phyloP scores from a whole-genome alignment of 1,140 invertebrate genomes.

The Forficula auricularia region DNA sequence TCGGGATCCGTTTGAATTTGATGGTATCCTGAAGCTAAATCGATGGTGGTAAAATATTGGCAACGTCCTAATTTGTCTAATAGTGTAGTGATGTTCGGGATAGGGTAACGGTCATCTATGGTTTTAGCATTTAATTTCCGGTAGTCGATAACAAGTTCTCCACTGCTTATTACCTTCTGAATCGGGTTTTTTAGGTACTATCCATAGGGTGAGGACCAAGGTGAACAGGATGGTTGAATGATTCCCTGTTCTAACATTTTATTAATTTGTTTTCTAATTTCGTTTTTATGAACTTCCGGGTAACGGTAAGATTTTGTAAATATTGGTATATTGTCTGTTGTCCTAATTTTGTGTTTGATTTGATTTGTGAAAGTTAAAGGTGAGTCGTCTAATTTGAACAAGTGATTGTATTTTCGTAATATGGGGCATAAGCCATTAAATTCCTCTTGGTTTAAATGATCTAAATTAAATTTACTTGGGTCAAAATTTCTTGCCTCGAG shows the following conservation, averaged over 20 bases:
- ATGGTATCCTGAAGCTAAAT: constrained; percentile 28
- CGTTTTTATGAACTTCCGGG: constrained; percentile 4
- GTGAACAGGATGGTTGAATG: not conserved
- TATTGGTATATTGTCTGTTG: no score
- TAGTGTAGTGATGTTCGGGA: constrained; percentile 31
- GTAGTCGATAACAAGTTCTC: constrained; percentile 25
- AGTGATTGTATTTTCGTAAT: no score
- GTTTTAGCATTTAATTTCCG: constrained; percentile 25
- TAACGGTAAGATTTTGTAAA: no score
- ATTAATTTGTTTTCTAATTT: constrained; percentile 2
- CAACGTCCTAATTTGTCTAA: constrained; percentile 27
- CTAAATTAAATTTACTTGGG: no score
- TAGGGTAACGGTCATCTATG: constrained; percentile 29
- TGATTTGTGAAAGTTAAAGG: no score
- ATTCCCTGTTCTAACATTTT: constrained; percentile 8
- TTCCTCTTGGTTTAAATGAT: no score
- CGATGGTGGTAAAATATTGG: constrained; percentile 29
- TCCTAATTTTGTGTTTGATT: no score
- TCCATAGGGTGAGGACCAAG: constrained; percentile 19
- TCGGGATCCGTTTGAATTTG: constrained; percentile 22
- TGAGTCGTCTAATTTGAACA: no score
- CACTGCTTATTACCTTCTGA: constrained; percentile 20
- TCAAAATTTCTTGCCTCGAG: no score
- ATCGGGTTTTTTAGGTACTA: constrained; percentile 24
- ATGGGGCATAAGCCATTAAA: no score